A percentile compares a stretch with the other conserved stretches of the same genome.
These are phyloP conservation scores for Heliconius ethilla DNA, from an alignment of 2,888 invertebrate species.

Conservation along the genomic window DNA sequence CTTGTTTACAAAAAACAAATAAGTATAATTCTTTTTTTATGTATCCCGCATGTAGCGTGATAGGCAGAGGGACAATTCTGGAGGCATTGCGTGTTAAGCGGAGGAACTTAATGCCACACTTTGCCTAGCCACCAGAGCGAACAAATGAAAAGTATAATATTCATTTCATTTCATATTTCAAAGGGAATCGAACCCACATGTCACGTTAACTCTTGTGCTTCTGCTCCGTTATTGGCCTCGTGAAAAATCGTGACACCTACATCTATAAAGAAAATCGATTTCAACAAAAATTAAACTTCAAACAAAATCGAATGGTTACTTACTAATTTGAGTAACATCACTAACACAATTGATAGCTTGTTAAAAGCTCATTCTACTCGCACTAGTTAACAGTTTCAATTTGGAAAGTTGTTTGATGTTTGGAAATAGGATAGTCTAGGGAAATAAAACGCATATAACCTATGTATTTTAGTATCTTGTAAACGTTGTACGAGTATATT, in stretches of 20 bases:
- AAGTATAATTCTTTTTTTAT: no score
- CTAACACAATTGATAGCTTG: conserved; percentile 43
- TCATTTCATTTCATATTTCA: background rate
- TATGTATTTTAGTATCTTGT: background rate
- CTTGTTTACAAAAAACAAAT: no score
- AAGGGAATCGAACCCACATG: background rate
- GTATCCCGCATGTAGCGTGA: background rate
- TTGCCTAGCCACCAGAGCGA: no score
- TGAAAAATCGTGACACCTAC: background rate
- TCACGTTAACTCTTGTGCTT: background rate
- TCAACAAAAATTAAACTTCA: background rate
- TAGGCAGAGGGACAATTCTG: background rate
- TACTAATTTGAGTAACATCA: conserved; percentile 31
- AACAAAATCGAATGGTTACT: conserved; percentile 9
- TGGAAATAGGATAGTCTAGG: conserved; percentile 23
- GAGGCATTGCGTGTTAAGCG: background rate
- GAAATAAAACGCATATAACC: background rate
- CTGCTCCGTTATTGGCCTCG: background rate
- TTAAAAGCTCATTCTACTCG: conserved; percentile 36
- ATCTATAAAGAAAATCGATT: background rate
- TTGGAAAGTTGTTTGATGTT: conserved; percentile 44
- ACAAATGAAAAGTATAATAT: no score
- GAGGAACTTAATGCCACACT: no score
- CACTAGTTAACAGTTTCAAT: conserved; percentile 24
- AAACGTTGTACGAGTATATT: no score